Evolutionary conservation across 2,888 invertebrate species (phyloP).

Genomic region (Synergus laeviventris): DNA sequence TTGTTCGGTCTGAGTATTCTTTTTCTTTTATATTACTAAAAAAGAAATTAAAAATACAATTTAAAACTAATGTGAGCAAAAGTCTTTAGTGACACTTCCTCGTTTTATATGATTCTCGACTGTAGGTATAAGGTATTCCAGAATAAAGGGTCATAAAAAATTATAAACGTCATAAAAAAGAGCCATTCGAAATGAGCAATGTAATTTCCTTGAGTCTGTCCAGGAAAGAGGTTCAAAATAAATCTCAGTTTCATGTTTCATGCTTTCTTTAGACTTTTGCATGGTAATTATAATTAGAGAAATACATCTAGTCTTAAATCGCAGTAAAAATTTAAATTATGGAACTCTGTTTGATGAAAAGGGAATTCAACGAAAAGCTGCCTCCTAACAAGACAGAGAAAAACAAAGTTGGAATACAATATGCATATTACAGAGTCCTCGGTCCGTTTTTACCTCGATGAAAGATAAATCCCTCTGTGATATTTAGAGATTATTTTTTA

Average conservation of each 20-base stretch:
- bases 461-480: background rate
- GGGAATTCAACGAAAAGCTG: too few relatives aligned
- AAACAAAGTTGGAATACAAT: too few relatives aligned
- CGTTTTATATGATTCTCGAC: background rate
- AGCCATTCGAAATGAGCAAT: slow-evolving; percentile 4
- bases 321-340: too few relatives aligned
- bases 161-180: slow-evolving; percentile 28
- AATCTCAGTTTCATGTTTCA: slow-evolving; percentile 1
- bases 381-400: too few relatives aligned
- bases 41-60: too few relatives aligned
- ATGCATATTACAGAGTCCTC: too few relatives aligned
- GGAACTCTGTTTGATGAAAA: too few relatives aligned
- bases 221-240: slow-evolving; percentile 11
- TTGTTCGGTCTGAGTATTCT: too few relatives aligned
- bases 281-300: background rate
- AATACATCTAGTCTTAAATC: background rate
- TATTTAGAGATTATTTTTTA: background rate
- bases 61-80: background rate
- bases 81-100: background rate
- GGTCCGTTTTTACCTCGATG: too few relatives aligned
- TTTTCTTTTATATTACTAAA: too few relatives aligned
- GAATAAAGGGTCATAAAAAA: slow-evolving; percentile 18
- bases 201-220: slow-evolving; percentile 30
- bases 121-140: background rate
- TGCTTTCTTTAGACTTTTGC: background rate